phyloP scores from a whole-genome alignment of 2,888 invertebrate species.

The Oscheius sp. region DNA sequence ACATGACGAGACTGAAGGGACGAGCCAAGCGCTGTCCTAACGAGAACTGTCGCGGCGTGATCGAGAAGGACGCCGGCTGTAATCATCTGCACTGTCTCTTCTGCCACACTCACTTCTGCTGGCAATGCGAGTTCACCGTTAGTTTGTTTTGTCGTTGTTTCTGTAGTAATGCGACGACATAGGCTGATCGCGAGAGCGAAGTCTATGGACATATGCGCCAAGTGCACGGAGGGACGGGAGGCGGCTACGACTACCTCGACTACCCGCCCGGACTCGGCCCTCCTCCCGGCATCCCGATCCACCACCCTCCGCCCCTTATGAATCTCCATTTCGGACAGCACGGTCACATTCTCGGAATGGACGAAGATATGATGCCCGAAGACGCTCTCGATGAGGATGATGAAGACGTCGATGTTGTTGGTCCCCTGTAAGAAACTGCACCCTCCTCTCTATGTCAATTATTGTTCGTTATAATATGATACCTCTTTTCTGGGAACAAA shows the following conservation, averaged over 20 bases:
- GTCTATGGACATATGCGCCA: conserved; percentile 9
- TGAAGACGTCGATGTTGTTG: too few relatives aligned
- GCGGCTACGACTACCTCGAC: conserved; percentile 16
- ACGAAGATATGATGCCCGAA: too few relatives aligned
- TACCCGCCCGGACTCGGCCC: conserved; percentile 14
- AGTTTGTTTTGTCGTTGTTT: background rate
- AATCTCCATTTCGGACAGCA: too few relatives aligned
- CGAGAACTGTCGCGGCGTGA: conserved; percentile 8
- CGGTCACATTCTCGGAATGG: too few relatives aligned
- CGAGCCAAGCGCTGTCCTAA: conserved; percentile 1
- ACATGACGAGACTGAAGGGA: background rate
- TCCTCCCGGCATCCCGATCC: background rate
- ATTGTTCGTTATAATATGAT: too few relatives aligned
- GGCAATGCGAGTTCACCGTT: conserved; percentile 18
- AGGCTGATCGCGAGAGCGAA: background rate
- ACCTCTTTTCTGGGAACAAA: too few relatives aligned
- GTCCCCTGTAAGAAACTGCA: too few relatives aligned
- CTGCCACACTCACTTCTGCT: conserved; percentile 21
- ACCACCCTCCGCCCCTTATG: too few relatives aligned
- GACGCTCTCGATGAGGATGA: too few relatives aligned
- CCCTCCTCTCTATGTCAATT: too few relatives aligned
- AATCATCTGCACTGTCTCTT: conserved; percentile 12
- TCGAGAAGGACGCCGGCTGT: conserved; percentile 19
- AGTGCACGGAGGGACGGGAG: background rate
- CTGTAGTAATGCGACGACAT: background rate